Evolutionary conservation across 2,888 invertebrate genomes (phyloP).

Genomic region (Acleris sparsana): DNA sequence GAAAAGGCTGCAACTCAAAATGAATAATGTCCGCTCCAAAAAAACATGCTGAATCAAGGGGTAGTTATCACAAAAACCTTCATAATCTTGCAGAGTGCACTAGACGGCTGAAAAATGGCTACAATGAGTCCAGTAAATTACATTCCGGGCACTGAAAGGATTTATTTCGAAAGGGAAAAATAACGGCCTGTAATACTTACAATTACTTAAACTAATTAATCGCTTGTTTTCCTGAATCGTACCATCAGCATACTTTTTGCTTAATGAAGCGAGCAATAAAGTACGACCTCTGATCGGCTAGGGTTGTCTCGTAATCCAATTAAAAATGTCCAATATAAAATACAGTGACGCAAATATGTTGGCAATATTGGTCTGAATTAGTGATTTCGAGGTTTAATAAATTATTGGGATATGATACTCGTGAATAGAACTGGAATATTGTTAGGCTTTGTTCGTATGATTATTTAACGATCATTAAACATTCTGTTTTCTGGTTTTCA

Average conservation of each 20-base stretch:
- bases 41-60: background rate
- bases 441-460: no score
- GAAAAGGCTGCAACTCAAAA: no score
- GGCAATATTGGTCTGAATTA: slow-evolving; percentile 10
- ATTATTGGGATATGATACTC: background rate
- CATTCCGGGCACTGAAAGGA: slow-evolving; percentile 64
- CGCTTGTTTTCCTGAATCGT: slow-evolving; percentile 71
- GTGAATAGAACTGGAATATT: slow-evolving; percentile 4
- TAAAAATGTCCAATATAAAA: slow-evolving; percentile 6
- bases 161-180: slow-evolving; percentile 66
- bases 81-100: slow-evolving; percentile 18
- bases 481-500: no score
- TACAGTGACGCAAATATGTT: slow-evolving; percentile 8
- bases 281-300: slow-evolving; percentile 53
- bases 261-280: slow-evolving; percentile 73
- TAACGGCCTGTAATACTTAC: slow-evolving; percentile 63
- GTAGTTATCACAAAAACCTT: slow-evolving; percentile 4
- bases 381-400: slow-evolving; percentile 1
- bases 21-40: no score
- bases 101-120: slow-evolving; percentile 8
- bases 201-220: slow-evolving; percentile 81
- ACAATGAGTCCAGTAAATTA: slow-evolving; percentile 53
- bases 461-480: background rate
- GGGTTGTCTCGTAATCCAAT: slow-evolving; percentile 47
- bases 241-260: slow-evolving; percentile 77